Evolutionary conservation across 2,888 invertebrate species (phyloP), one percentile per base, ranked within the genome.

Genomic region (Cephus pygmeus): DNA sequence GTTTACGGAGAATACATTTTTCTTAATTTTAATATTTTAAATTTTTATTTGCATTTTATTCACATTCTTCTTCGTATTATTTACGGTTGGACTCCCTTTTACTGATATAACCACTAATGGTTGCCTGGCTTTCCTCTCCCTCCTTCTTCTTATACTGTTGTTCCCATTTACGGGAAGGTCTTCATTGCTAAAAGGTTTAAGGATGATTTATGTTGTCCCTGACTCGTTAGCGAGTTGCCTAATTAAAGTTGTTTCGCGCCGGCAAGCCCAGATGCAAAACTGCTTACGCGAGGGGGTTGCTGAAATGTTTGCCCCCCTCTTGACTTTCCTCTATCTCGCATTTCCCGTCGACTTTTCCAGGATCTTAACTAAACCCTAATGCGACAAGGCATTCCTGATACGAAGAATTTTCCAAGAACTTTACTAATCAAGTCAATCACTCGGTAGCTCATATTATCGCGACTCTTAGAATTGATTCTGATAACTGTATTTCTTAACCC

Each of bases 141-240:
- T 23, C 6, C 15, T 15, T 9, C 56, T 23, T 56, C 56, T 56
- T 56, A 56, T 56, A 56, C 56, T 56, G 56, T 56, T 56, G 56
- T 56, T 56, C 56, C 56, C 56, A 56, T 56, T 56, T 56, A 56
- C 56, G 56, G 23, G 56, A 71, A 71, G 71, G 71, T 71, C 34
- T 76, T 31, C 11, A 75, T 34, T 34, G 79, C 40, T 40, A 76
- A 78, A 79, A 83, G 83, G 82, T 84, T 85, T 85, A 82, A 82
- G 84, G 81, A 84, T 87, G 86, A 87, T 87, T 87, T 87, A 87
- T 87, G 87, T 84, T 85, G 83, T 81, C 82, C 76, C 80, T 82
- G 77, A 82, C 83, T 88, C 86, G 83, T 88, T 87, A 86, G 85
- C 83, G 81, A 83, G 83, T 84, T 84, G 84, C 83, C 85, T 87